Evolutionary conservation across 2,888 invertebrate genomes (phyloP), one percentile per base, ranked within the genome.

Genomic region (Cephus pygmeus): DNA sequence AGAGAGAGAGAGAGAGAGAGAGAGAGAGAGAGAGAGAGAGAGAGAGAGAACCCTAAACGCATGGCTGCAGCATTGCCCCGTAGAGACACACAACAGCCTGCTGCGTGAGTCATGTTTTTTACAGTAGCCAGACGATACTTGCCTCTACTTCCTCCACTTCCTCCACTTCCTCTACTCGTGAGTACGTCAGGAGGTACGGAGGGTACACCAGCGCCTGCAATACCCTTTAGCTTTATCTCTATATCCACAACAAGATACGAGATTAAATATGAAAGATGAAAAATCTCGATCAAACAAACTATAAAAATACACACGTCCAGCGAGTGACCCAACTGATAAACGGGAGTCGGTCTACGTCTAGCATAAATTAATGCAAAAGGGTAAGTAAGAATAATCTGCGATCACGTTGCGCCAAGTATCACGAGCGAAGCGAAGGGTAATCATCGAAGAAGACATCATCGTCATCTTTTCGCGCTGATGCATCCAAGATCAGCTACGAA

Each of bases 81-180:
- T 87, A 89, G 86, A 87, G 88, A 88, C 86, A 84, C 85, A 84
- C 84, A 84, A 85, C 85, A 83, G 82, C 15, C 40, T 40, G 84
- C 83, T 84, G 85, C 83, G 83, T 81, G 85, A 85, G 81, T 82
- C 86, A 90, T 90, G 88, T 90, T 90, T 90, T 88, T 90, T 90
- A 87, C 88, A 90, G 86, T 87, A 88, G 89, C 90, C 90, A 90
- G 90, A 90, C 90, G 89, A 88, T 89, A 88, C 90, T 88, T 87
- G 86, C 85, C 82, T 81, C 80, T 75, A 86, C 34, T 34, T 34
- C 34, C 34, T 34, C 80, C 75, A 86, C 85, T 81, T 33, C 85
- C 81, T 81, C 80, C 75, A 85, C 35, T 35, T 35, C 11, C 35
- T 35, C 79, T 75, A 86, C 85, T 81, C 81, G 81, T 75, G 84